A percentile compares a stretch with the other conserved stretches of the same genome.
These are phyloP conservation scores for Nematostella vectensis DNA, from an alignment of 92 coral and sea anemone genomes.

Conservation along the genomic window DNA sequence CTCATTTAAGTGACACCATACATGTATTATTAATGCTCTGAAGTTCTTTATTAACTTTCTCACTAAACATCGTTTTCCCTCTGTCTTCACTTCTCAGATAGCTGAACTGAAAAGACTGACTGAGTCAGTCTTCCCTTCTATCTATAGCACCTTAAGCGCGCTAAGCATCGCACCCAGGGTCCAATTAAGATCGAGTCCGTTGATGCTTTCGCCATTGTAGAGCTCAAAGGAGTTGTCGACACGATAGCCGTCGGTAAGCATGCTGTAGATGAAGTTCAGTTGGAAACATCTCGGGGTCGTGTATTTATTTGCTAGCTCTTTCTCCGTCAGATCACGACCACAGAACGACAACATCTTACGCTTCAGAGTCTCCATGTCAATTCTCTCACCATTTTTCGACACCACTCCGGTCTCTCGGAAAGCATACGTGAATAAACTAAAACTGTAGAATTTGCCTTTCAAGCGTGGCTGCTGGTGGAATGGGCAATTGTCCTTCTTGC, in stretches of 20 bases:
- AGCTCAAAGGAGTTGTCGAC: slow-evolving; percentile 3
- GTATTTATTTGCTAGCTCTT: neutral
- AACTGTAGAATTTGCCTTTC: slow-evolving; percentile 27
- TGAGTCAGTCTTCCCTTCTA: too few relatives aligned
- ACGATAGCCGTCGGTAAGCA: slow-evolving; percentile 16
- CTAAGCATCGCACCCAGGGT: slow-evolving; percentile 32
- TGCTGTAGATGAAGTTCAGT: slow-evolving; percentile 24
- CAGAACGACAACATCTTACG: neutral
- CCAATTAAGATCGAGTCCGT: slow-evolving; percentile 48
- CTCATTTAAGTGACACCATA: too few relatives aligned
- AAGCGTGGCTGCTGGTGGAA: slow-evolving; percentile 38
- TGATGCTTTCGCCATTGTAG: slow-evolving; percentile 8
- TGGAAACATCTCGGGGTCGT: slow-evolving; percentile 24
- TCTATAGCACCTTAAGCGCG: neutral
- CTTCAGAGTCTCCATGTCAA: slow-evolving; percentile 2
- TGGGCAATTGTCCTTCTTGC: slow-evolving; percentile 9
- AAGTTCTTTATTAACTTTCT: too few relatives aligned
- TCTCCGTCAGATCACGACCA: neutral
- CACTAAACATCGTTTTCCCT: too few relatives aligned
- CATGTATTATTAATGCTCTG: too few relatives aligned
- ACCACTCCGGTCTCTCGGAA: slow-evolving; percentile 34
- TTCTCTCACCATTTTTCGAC: slow-evolving; percentile 11
- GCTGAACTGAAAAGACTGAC: too few relatives aligned
- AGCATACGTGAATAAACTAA: slow-evolving; percentile 24
- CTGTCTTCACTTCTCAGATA: too few relatives aligned